These are phyloP conservation scores for Acanthacorydalis orientalis DNA, from an alignment of 2,888 invertebrate genomes.

Conservation along the genomic window DNA sequence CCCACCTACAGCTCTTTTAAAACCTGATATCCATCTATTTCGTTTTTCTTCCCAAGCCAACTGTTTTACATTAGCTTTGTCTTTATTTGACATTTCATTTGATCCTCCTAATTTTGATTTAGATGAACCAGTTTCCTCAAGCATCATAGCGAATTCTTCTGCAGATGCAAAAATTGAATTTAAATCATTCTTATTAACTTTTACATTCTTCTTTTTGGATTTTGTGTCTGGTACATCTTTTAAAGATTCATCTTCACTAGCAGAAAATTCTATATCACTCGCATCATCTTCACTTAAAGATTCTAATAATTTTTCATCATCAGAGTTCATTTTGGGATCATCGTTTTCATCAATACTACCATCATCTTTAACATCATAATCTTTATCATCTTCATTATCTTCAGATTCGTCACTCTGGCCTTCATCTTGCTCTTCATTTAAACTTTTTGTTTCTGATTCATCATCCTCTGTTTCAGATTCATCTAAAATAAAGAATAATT, in stretches of 20 bases:
- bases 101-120: constrained; percentile 40
- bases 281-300: constrained; percentile 21
- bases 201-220: constrained; percentile 13
- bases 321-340: background rate
- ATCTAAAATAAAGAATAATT: constrained; percentile 2
- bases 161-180: constrained; percentile 64
- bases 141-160: constrained; percentile 73
- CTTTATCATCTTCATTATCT: constrained; percentile 13
- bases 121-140: constrained; percentile 65
- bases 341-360: constrained; percentile 18
- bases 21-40: constrained; percentile 41
- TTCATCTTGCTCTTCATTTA: constrained; percentile 29
- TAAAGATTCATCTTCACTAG: constrained; percentile 17
- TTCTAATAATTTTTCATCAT: constrained; percentile 15
- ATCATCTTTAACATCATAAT: constrained; percentile 17
- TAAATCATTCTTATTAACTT: constrained; percentile 22
- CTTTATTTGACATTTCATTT: constrained; percentile 52
- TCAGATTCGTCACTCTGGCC: constrained; percentile 25
- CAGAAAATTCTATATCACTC: constrained; percentile 9
- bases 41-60: constrained; percentile 67
- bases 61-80: constrained; percentile 61
- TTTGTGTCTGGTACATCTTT: constrained; percentile 12
- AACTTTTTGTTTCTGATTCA: constrained; percentile 18
- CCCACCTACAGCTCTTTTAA: constrained; percentile 23
- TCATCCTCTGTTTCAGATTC: constrained; percentile 14